A percentile compares a stretch with the other conserved stretches of the same genome.
These are phyloP conservation scores for Priapulus caudatus DNA, from an alignment of 2,888 invertebrate species.

Conservation along the genomic window DNA sequence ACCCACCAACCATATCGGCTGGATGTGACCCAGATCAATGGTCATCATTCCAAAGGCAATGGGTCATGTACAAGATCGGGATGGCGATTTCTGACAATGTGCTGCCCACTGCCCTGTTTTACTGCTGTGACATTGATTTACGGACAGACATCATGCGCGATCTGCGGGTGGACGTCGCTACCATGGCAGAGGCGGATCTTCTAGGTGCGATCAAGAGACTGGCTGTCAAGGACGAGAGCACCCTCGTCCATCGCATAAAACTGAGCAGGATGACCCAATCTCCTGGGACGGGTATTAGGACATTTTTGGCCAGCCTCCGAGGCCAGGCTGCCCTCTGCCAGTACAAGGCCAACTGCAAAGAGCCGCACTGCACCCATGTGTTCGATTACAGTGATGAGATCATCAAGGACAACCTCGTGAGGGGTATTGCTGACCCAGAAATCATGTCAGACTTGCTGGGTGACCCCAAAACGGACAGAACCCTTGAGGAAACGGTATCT, in stretches of 20 bases:
- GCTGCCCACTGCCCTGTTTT: too few species aligned
- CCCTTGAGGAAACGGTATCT: slow-evolving; percentile 4
- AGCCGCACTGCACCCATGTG: too few species aligned
- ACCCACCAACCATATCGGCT: too few species aligned
- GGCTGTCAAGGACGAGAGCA: slow-evolving; percentile 21
- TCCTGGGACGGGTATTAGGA: slow-evolving; percentile 17
- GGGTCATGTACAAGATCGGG: too few species aligned
- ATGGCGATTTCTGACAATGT: too few species aligned
- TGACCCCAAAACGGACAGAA: slow-evolving; percentile 2
- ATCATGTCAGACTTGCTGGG: slow-evolving; percentile 7
- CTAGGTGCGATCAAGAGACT: slow-evolving; percentile 16
- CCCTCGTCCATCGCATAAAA: slow-evolving; percentile 18
- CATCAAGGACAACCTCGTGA: slow-evolving; percentile 4
- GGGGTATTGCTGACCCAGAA: slow-evolving; percentile 6
- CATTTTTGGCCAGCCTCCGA: slow-evolving; percentile 18
- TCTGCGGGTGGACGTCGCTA: too few species aligned
- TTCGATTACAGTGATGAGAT: too few species aligned
- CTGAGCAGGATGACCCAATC: slow-evolving; percentile 21
- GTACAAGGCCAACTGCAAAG: too few species aligned
- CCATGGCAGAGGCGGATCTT: slow-evolving; percentile 15
- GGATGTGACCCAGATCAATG: too few species aligned
- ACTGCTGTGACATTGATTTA: too few species aligned
- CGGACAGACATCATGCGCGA: too few species aligned
- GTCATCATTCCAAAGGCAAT: too few species aligned
- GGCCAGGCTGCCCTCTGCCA: slow-evolving; percentile 21